Percentiles rank a stretch among this genome's conserved stretches.
Conservation (phyloP, 2,113 vertebrate genomes). For the Cryptotis parvus region DNA sequence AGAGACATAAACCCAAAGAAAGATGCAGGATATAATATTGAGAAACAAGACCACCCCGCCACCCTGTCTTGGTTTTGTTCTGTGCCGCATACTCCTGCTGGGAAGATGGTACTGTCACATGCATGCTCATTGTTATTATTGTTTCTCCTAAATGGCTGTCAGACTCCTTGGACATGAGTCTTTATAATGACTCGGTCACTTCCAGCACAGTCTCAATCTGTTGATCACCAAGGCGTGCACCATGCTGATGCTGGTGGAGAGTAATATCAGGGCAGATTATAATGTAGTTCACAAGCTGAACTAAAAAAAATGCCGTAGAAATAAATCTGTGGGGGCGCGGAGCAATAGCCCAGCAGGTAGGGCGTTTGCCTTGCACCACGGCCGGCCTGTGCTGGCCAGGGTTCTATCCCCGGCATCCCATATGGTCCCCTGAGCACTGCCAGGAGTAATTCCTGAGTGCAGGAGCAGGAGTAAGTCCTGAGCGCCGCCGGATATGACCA, state of each 20-base stretch:
- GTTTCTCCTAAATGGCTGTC: not conserved
- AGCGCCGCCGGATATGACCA: no score
- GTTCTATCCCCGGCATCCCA: no score
- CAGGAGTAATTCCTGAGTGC: no score
- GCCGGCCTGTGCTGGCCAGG: no score
- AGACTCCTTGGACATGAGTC: not conserved
- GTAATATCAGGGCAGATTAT: slow-evolving; percentile 37
- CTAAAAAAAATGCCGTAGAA: not conserved
- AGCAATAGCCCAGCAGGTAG: no score
- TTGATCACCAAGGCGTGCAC: not conserved
- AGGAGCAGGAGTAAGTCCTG: no score
- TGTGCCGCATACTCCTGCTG: not conserved
- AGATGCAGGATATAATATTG: not conserved
- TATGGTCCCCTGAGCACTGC: no score
- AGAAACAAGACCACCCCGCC: not conserved
- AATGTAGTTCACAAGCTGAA: slow-evolving; percentile 57
- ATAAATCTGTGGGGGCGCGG: slow-evolving; percentile 56
- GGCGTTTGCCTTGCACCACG: no score
- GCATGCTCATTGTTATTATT: accelerated
- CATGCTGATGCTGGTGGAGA: not conserved
- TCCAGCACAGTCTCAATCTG: not conserved
- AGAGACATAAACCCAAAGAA: not conserved
- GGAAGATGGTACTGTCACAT: not conserved
- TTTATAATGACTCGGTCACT: not conserved
- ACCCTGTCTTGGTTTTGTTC: not conserved